phyloP scores from a whole-genome alignment of 2,113 vertebrate species.

The Poicephalus meyeri region DNA sequence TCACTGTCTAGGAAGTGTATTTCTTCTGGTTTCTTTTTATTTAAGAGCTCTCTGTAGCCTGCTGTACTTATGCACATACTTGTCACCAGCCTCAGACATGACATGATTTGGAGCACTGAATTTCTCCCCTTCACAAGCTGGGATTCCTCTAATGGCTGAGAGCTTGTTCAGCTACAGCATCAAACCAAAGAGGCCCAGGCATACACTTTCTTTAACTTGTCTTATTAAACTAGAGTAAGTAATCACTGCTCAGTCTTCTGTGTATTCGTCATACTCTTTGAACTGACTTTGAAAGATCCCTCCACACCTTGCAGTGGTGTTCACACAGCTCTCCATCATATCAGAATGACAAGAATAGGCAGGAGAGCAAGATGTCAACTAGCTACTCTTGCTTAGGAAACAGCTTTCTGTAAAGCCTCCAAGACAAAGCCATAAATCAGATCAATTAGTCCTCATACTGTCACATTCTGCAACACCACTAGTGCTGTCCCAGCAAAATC shows the following conservation, averaged over 20 bases:
- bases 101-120: neutral
- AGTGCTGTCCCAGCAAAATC: neutral
- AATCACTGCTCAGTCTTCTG: neutral
- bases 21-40: neutral
- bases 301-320: neutral
- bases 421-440: neutral
- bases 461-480: neutral
- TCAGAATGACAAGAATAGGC: neutral
- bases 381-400: neutral
- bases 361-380: neutral
- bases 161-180: neutral
- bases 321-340: neutral
- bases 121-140: neutral
- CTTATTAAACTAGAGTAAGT: neutral
- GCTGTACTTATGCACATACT: neutral
- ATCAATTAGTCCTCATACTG: neutral
- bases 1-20: neutral
- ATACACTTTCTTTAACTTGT: neutral
- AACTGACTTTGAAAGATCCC: neutral
- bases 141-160: neutral
- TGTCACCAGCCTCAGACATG: neutral
- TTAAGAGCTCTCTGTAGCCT: neutral
- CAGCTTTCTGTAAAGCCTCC: neutral
- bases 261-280: neutral
- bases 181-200: neutral